These are phyloP conservation scores for Psittacula echo DNA, from an alignment of 2,797 vertebrate genomes.

Conservation along the genomic window DNA sequence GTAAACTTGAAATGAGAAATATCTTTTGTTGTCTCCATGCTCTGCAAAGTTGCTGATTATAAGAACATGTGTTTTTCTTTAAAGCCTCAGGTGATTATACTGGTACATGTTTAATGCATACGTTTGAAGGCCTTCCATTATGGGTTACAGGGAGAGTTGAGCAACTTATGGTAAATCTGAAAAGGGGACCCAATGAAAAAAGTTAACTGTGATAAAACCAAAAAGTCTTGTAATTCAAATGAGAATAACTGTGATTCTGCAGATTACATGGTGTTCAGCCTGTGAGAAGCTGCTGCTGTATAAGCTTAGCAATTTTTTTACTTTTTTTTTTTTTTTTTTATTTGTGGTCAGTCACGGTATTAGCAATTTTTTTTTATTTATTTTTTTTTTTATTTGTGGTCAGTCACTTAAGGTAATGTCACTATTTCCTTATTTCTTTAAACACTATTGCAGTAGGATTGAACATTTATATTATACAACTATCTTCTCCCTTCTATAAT, in stretches of 20 bases:
- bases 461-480: not conserved
- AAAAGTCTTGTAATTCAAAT: not conserved
- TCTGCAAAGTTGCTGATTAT: not conserved
- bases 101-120: not conserved
- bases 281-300: not conserved
- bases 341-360: not conserved
- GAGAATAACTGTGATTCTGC: not conserved
- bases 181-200: fast-evolving
- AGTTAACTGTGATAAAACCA: not conserved
- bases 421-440: constrained; percentile 14
- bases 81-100: not conserved
- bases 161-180: not conserved
- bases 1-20: not conserved
- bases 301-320: not conserved
- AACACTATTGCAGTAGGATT: not conserved
- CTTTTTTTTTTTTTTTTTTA: not conserved
- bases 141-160: not conserved
- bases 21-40: not conserved
- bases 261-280: not conserved
- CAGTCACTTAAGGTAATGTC: not conserved
- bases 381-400: not conserved
- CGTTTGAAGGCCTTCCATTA: not conserved
- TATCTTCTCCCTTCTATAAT: not conserved
- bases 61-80: not conserved
- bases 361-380: not conserved